These are phyloP conservation scores for Prenolepis imparis DNA, from an alignment of 2,888 invertebrate species.

Conservation along the genomic window DNA sequence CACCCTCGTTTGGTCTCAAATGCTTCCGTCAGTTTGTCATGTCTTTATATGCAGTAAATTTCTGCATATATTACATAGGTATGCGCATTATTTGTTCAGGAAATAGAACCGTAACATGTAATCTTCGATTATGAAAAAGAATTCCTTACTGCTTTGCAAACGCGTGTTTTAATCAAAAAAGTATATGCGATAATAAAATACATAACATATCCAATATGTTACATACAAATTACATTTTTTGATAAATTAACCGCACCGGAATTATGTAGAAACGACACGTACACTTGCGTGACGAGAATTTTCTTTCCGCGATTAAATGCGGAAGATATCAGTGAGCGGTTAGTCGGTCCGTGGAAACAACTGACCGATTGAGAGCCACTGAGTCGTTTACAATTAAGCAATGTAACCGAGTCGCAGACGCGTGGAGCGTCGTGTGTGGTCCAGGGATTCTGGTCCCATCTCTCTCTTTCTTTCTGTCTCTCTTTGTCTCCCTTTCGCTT, in stretches of 20 bases:
- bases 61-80: neutral
- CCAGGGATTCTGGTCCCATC: constrained; percentile 83
- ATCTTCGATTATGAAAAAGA: neutral
- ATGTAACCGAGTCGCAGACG: constrained; percentile 86
- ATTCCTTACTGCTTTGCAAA: neutral
- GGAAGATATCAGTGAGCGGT: constrained; percentile 4
- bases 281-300: neutral
- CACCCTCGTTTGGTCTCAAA: constrained; percentile 70
- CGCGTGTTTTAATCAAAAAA: neutral
- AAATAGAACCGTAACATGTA: neutral
- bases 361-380: constrained; percentile 80
- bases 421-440: constrained; percentile 86
- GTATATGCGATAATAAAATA: neutral
- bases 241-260: neutral
- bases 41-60: constrained; percentile 15
- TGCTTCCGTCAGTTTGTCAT: constrained; percentile 52
- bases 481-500: constrained; percentile 72
- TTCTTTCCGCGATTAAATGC: neutral
- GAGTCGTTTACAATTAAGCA: constrained; percentile 86
- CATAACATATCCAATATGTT: neutral
- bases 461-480: constrained; percentile 69
- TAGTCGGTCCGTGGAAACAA: constrained; percentile 24
- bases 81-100: neutral
- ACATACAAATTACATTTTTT: neutral
- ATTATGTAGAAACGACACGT: neutral